These are phyloP conservation scores for Globicephala melas DNA, from an alignment of 2,113 vertebrate species.

Conservation along the genomic window DNA sequence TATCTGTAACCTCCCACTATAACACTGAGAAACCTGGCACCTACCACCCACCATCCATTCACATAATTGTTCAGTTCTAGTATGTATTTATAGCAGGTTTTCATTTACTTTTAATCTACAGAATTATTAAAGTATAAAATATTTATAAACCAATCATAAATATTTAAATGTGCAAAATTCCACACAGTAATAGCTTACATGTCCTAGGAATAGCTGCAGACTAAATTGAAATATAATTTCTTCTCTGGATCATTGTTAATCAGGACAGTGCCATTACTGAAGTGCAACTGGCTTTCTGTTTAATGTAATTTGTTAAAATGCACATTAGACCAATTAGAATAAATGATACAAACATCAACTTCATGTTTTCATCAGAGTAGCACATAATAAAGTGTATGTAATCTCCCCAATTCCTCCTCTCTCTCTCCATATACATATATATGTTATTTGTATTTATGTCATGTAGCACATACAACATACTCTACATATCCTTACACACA, in stretches of 20 bases:
- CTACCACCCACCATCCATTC: not conserved
- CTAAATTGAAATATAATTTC: slow-evolving; percentile 35
- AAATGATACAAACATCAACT: not conserved
- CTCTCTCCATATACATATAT: not conserved
- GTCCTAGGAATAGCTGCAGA: not conserved
- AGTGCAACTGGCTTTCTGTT: not conserved
- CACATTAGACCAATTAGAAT: not conserved
- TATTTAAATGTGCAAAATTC: slow-evolving; percentile 23
- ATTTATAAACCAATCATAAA: slow-evolving; percentile 47
- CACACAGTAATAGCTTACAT: slow-evolving; percentile 26
- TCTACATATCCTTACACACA: not conserved
- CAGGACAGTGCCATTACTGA: not conserved
- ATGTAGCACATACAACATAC: not conserved
- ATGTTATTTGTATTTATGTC: not conserved
- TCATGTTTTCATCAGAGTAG: not conserved
- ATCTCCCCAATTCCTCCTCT: not conserved
- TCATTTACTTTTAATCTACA: slow-evolving; percentile 43
- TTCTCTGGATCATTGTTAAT: slow-evolving; percentile 18
- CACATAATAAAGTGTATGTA: not conserved
- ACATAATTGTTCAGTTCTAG: slow-evolving; percentile 14
- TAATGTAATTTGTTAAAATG: not conserved
- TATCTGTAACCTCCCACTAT: not conserved
- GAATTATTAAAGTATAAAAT: slow-evolving; percentile 52
- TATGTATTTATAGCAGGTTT: not conserved
- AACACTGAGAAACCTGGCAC: not conserved